These are phyloP conservation scores for Heliconius melpomene DNA, from an alignment of 1,140 invertebrate genomes.

Conservation along the genomic window DNA sequence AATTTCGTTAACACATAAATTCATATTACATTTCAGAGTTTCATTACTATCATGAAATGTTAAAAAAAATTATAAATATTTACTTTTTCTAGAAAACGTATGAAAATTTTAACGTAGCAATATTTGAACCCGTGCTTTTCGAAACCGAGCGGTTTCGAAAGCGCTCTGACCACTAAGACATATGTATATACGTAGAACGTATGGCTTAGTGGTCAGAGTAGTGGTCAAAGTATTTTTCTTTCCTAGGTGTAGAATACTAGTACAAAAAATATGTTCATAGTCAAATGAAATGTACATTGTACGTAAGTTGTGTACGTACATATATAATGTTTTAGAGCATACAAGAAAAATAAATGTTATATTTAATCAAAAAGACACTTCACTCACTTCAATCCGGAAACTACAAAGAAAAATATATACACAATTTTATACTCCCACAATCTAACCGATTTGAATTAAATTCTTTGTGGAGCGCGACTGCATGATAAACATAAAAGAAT, in stretches of 20 bases:
- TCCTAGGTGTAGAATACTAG: no score
- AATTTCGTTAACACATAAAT: not conserved
- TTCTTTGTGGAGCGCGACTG: conserved; percentile 1
- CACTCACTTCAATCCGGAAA: not conserved
- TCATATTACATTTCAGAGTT: not conserved
- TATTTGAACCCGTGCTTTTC: no score
- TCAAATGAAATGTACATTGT: not conserved
- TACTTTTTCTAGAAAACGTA: not conserved
- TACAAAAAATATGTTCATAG: no score
- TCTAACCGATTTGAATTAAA: conserved; percentile 11
- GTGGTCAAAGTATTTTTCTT: no score
- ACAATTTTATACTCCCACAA: not conserved
- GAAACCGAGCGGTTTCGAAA: no score
- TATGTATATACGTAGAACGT: no score
- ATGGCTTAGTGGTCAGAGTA: no score
- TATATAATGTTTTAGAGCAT: not conserved
- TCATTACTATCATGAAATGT: not conserved
- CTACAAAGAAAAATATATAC: not conserved
- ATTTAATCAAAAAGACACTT: not conserved
- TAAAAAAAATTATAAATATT: not conserved
- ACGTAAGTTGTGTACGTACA: not conserved
- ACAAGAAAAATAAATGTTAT: not conserved
- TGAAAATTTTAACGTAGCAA: not conserved
- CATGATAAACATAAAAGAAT: conserved; percentile 11
- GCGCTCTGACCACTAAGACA: no score